Conservation (phyloP, 2,888 invertebrate species). For the Pristionchus exspectatus region DNA sequence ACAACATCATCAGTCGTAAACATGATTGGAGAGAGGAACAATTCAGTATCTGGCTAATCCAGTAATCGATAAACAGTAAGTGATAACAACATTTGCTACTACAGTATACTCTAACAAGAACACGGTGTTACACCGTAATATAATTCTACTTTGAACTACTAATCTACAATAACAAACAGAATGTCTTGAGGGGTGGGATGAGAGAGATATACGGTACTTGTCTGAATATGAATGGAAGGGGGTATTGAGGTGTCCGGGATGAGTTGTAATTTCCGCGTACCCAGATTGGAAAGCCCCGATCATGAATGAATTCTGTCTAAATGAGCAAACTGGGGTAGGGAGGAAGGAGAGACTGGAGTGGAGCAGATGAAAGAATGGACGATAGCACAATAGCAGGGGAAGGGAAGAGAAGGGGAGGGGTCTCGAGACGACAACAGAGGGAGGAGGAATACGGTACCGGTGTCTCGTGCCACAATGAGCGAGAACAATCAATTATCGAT, state of each 20-base stretch:
- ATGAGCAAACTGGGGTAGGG: constrained; percentile 32
- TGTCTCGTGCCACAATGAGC: constrained; percentile 35
- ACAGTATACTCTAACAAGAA: constrained; percentile 29
- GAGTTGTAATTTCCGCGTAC: constrained; percentile 18
- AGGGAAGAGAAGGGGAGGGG: not conserved
- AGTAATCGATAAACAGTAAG: constrained; percentile 38
- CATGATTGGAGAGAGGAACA: constrained; percentile 33
- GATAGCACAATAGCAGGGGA: constrained; percentile 39
- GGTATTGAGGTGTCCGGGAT: constrained; percentile 36
- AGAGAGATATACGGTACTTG: constrained; percentile 23
- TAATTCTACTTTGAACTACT: constrained; percentile 39
- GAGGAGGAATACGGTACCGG: constrained; percentile 43
- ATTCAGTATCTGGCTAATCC: constrained; percentile 20
- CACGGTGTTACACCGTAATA: constrained; percentile 17
- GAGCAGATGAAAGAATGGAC: constrained; percentile 14
- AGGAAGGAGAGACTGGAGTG: constrained; percentile 24
- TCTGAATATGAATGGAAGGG: not conserved
- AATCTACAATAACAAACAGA: constrained; percentile 48
- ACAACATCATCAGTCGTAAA: constrained; percentile 36
- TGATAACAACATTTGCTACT: constrained; percentile 43
- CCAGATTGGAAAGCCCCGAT: constrained; percentile 45
- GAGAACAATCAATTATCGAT: constrained; percentile 46
- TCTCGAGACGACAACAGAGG: not conserved
- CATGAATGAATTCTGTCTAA: constrained; percentile 3
- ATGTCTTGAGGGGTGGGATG: constrained; percentile 22